A percentile compares a stretch with the other conserved stretches of the same genome.
Evolutionary conservation across 2,888 invertebrate species (phyloP).

Genomic region (Synergus japonicus): DNA sequence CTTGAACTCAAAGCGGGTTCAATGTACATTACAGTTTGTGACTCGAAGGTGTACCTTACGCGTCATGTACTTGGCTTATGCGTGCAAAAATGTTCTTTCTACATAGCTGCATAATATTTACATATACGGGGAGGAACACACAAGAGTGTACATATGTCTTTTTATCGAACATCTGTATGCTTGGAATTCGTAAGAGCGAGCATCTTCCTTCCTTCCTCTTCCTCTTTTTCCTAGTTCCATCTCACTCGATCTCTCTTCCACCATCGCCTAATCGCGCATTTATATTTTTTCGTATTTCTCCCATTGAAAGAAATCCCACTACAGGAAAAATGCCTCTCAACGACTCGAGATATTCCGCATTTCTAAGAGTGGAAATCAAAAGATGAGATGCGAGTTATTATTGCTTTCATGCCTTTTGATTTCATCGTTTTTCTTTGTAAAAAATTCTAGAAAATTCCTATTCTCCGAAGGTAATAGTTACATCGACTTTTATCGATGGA

Average conservation of each 20-base stretch:
- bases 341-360: constrained; percentile 37
- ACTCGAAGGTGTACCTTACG: constrained; percentile 57
- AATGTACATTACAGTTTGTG: constrained; percentile 59
- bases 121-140: constrained; percentile 54
- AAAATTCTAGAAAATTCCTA: too few species aligned
- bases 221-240: constrained; percentile 21
- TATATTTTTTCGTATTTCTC: constrained; percentile 35
- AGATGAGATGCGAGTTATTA: constrained; percentile 38
- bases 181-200: constrained; percentile 61
- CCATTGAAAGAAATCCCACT: constrained; percentile 33
- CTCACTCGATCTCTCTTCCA: constrained; percentile 24
- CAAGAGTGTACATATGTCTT: constrained; percentile 58
- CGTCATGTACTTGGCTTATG: constrained; percentile 56
- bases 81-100: constrained; percentile 58
- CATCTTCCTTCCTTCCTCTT: constrained; percentile 46
- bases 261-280: constrained; percentile 34
- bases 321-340: constrained; percentile 27
- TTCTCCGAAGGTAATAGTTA: too few species aligned
- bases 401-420: constrained; percentile 28
- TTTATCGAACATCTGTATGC: constrained; percentile 65
- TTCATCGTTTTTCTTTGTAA: not conserved
- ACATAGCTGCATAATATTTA: constrained; percentile 60
- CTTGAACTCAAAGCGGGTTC: constrained; percentile 58
- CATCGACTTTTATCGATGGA: too few species aligned
- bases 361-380: constrained; percentile 35